A percentile compares a stretch with the other conserved stretches of the same genome.
Conservation (phyloP, 2,888 invertebrate species). For the Perizoma flavofasciatum region DNA sequence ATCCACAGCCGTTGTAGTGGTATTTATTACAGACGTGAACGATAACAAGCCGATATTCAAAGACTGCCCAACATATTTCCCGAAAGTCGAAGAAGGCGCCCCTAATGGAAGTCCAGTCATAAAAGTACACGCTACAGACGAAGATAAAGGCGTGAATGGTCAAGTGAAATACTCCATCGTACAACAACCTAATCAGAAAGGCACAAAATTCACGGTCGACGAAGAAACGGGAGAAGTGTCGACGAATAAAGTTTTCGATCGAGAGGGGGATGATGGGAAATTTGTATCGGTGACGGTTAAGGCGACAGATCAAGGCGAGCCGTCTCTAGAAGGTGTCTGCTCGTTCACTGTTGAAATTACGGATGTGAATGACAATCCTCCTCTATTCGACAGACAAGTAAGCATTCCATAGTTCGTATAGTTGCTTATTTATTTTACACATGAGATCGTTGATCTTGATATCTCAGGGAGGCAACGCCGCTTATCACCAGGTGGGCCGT, state of each 20-base stretch:
- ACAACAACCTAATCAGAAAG: slow-evolving; percentile 97
- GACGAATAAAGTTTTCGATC: slow-evolving; percentile 97
- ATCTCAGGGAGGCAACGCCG: too few species aligned
- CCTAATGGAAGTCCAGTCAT: slow-evolving; percentile 97
- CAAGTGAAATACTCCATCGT: slow-evolving; percentile 99
- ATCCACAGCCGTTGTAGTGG: slow-evolving; percentile 97
- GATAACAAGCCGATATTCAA: slow-evolving; percentile 98
- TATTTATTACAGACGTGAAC: slow-evolving; percentile 98
- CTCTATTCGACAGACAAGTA: slow-evolving; percentile 97
- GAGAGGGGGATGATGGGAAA: slow-evolving; percentile 98
- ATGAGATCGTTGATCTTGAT: too few species aligned
- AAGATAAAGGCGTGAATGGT: slow-evolving; percentile 97
- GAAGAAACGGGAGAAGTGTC: slow-evolving; percentile 97
- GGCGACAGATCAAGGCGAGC: slow-evolving; percentile 99
- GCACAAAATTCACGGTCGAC: slow-evolving; percentile 97
- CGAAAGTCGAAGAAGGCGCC: slow-evolving; percentile 97
- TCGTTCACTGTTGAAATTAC: slow-evolving; percentile 99
- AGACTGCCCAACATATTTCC: slow-evolving; percentile 96
- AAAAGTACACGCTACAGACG: slow-evolving; percentile 96
- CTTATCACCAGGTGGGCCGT: too few species aligned
- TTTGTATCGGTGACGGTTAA: slow-evolving; percentile 98
- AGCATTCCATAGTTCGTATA: slow-evolving; percentile 51
- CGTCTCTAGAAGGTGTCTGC: slow-evolving; percentile 98
- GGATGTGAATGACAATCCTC: slow-evolving; percentile 98
- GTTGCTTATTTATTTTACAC: too few species aligned